These are phyloP conservation scores for Pseudopipra pipra DNA, from an alignment of 2,113 vertebrate genomes.

Conservation along the genomic window DNA sequence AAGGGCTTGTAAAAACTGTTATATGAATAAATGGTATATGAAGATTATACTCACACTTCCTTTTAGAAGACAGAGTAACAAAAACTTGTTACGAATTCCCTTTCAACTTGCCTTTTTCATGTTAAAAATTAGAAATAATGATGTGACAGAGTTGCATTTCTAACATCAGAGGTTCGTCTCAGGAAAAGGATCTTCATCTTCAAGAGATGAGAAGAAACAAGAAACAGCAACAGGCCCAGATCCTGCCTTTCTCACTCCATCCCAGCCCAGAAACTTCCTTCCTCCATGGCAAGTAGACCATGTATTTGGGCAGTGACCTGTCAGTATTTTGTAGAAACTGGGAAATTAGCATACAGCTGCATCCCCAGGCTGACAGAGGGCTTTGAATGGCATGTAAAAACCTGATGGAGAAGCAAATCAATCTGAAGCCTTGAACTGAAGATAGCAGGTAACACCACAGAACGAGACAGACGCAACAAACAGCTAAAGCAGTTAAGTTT, in stretches of 20 bases:
- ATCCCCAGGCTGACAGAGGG: background rate
- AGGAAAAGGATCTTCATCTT: background rate
- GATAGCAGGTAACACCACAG: background rate
- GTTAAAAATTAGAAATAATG: constrained; percentile 18
- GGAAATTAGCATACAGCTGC: constrained; percentile 58
- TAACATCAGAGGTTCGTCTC: background rate
- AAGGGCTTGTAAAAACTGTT: background rate
- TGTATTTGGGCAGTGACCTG: background rate
- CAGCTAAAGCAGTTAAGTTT: background rate
- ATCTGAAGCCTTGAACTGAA: background rate
- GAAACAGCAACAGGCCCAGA: background rate
- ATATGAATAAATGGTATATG: background rate
- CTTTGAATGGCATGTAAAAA: background rate
- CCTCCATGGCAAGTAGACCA: background rate
- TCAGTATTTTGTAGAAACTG: background rate
- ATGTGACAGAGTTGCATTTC: background rate
- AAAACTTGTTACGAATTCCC: constrained; percentile 8
- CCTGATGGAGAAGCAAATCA: background rate
- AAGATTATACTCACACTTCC: background rate
- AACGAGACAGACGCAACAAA: background rate
- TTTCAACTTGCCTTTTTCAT: constrained; percentile 33
- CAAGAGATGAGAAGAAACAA: background rate
- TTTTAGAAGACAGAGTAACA: background rate
- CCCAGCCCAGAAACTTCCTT: background rate
- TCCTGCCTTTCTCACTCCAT: background rate